Evolutionary conservation across 2,797 vertebrate species (phyloP), one percentile per base, ranked within the genome.

Genomic region (Otus scops): DNA sequence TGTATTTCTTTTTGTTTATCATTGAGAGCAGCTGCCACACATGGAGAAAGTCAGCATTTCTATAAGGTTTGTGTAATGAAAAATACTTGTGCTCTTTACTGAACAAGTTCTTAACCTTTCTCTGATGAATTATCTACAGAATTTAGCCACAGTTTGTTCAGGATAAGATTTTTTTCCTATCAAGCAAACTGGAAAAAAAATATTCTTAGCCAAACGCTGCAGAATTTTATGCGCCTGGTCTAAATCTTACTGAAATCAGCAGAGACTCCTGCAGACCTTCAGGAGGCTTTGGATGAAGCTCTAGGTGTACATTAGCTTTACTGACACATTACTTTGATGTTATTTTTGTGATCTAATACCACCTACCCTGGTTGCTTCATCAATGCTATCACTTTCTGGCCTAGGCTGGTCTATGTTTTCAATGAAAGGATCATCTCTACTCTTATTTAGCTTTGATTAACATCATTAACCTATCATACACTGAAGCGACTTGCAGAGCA

Each of bases 361-460:
- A n/a, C 41, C 28, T 61, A 15, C 11, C 36, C 28, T 65, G 36
- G 51, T 41, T 75, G 65, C 23, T 27, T 41, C 18, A n/a, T 23
- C 51, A 23, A 2, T 8, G 45, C 38, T 59, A 45, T 21, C 14
- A 41, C 9, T 47, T 65, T 57, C 11, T 27, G 48, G 57, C 23
- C 51, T 30, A 13, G 21, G 34, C 45, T n/a, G 21, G 27, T 36
- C 59, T 50, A 15, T 22, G 69, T 7, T 43, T 92, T 48, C 64
- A 57, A 4, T 13, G 59, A 76, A 83, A 39, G 21, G 63, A 38
- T 81, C 56, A 30, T 17, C 39, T 56, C 64, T 79, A 13, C 50
- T 81, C 91, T 93, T 89, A 82, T 85, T 96, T 78, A 79, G 90
- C 87, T 92, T 77, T 82, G 76, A 96, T 70, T 91, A 92, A 90